Evolutionary conservation across 1,140 invertebrate genomes (phyloP), one percentile per base, ranked within the genome.

Genomic region (Helicoverpa armigera): DNA sequence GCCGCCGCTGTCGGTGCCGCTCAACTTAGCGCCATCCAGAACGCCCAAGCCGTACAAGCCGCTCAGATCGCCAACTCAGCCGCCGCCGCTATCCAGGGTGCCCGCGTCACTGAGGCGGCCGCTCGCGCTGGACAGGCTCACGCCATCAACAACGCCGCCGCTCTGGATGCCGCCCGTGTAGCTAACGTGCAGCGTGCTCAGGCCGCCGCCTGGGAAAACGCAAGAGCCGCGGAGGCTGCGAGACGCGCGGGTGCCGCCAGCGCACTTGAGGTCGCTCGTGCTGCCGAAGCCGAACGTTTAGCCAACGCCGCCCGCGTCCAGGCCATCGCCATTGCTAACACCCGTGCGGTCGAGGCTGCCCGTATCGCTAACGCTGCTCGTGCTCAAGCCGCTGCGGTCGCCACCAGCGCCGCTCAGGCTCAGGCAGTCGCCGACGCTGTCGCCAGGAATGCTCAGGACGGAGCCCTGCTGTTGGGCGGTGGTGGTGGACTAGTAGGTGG

Each of bases 1-100:
- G 93, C 92, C 43, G 92, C 85, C 16, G 90, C 92, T 18, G 93
- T 87, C 3, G 90, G 92, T 13, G 92, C 91, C 1, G 91, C 93
- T 67, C 93, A 94, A 73, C 88, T 94, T 16, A 91, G 90, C 31
- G 91, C 93, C 54, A 93, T 94, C 81, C 93, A 94, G 61, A 94
- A 94, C 80, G 93, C 93, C n/a, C 93, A 94, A 73, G 93, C 93
- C 31, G 92, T 89, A 0, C 92, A 90, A 13, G 93, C 89, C n/a
- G 87, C 91, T 3, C 88, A 92, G 43, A 93, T 94, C 58, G 91
- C 86, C 16, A 93, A 93, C 82, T 87, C 93, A 0, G 93, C 93
- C 72, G 89, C 89, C 10, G 91, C 91, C 61, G 93, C 91, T 51
- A 93, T 94, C 79, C 91, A 93, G 77, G 91, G 91, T 13, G 93